Base-by-base conservation (phyloP, 2,113 vertebrate species). In the Prietella phreatophila region DNA sequence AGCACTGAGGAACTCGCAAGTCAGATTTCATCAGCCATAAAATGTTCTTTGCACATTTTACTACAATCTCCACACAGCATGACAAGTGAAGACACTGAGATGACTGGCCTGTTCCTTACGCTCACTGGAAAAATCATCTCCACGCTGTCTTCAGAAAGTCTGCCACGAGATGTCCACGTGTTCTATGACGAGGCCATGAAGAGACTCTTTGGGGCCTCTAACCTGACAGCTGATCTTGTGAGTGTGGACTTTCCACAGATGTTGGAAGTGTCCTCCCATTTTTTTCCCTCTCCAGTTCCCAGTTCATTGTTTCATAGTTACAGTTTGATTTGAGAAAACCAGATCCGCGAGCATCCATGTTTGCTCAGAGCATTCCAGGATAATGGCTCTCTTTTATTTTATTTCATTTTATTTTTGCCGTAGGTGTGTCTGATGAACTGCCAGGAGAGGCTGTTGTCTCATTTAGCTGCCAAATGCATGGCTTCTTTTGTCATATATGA, bases 401-500 rank as follows among this genome's bases (percentile, higher is more conserved):
- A 55, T 61, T 47, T 36, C 85, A n/a, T 19, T 53, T 25, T 15
- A 39, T 50, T 78, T 5, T 39, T 86, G 50, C 47, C 13, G 5
- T 69, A 55, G 76, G 47, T 81, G 13, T 0, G 53, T 55, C 67
- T 89, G 22, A 73, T 36, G n/a, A 27, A 9, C 47, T 91, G 73
- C 82, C 36, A 88, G 0, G 96, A 98, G 83, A 94, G 86, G 67
- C 90, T 98, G 27, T 73, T 97, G 14, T 94, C 95, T 89, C 96
- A 98, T 91, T 92, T 97, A 91, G 95, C 97, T 82, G 95, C 96
- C 1, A 96, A 96, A 91, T 94, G 92, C 79, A 94, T 94, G 3
- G 95, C 96, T 0, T 82, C 93, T 2, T 93, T 95, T 79, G 92
- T 97, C 11, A 91, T 93, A 90, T 95, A 96, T 91, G 94, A 96